These are phyloP conservation scores for Arenaria interpres DNA, from an alignment of 2,113 vertebrate genomes.

Conservation along the genomic window DNA sequence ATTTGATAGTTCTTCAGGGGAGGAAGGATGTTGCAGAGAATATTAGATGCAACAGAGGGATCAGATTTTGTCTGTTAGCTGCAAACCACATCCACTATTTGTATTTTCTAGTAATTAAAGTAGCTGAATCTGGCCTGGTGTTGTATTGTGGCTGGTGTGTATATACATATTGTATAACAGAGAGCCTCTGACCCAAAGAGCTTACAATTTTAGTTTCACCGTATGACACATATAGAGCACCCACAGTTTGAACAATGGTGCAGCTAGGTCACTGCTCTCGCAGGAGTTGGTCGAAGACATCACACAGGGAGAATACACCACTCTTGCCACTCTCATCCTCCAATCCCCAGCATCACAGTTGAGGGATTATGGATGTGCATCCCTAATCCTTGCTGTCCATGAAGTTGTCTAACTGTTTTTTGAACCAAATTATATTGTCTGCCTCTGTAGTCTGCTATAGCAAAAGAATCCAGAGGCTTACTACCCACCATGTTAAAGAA, in stretches of 20 bases:
- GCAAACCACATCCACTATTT: neutral
- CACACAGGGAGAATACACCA: neutral
- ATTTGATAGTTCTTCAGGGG: neutral
- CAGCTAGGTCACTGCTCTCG: neutral
- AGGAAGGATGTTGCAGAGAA: neutral
- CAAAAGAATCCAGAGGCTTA: neutral
- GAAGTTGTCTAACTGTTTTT: neutral
- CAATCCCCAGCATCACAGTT: neutral
- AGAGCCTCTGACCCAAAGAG: neutral
- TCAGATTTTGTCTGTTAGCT: neutral
- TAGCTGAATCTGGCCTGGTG: neutral
- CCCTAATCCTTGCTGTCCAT: neutral
- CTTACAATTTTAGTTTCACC: neutral
- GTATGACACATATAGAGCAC: neutral
- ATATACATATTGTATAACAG: neutral
- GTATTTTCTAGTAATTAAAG: neutral
- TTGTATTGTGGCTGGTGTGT: neutral
- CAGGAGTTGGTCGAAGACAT: neutral
- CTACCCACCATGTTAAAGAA: neutral
- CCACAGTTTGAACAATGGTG: neutral
- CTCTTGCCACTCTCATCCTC: accelerated
- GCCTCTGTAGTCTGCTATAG: neutral
- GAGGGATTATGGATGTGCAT: neutral
- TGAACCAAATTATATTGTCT: neutral
- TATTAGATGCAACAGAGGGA: neutral